Conservation (phyloP, 2,113 vertebrate species). For the Vulpes lagopus region DNA sequence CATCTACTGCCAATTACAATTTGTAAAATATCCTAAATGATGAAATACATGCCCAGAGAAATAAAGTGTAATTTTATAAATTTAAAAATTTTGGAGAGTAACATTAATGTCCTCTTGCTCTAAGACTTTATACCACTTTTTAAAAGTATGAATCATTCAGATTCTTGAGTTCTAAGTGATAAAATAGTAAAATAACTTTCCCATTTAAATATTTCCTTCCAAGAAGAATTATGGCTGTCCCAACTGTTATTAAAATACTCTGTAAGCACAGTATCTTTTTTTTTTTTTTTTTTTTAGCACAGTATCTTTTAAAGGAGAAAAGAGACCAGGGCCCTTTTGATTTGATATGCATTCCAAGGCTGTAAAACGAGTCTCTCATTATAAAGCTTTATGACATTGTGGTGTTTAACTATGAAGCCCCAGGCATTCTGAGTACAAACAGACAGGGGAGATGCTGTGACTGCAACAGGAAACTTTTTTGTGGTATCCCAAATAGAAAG, state of each 20-base stretch:
- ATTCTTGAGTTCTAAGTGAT: background rate
- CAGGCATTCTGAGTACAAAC: background rate
- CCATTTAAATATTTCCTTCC: slow-evolving; percentile 60
- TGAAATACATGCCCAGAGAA: background rate
- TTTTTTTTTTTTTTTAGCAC: background rate
- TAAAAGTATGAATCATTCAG: background rate
- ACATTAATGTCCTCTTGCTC: background rate
- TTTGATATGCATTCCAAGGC: slow-evolving; percentile 75
- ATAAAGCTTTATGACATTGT: background rate
- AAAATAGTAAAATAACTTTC: slow-evolving; percentile 52
- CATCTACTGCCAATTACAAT: slow-evolving; percentile 30
- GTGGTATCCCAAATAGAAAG: background rate
- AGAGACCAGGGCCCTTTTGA: slow-evolving; percentile 44
- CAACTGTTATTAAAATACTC: background rate
- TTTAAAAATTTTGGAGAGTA: slow-evolving; percentile 38
- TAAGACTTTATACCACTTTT: slow-evolving; percentile 4
- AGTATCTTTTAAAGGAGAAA: slow-evolving; percentile 60
- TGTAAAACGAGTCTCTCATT: slow-evolving; percentile 57
- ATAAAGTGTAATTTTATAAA: background rate
- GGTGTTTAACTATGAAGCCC: background rate
- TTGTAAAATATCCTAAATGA: background rate
- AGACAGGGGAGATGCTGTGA: background rate
- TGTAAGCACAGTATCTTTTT: slow-evolving; percentile 61
- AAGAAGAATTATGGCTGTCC: background rate
- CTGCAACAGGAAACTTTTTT: background rate